Evolutionary conservation across 2,113 vertebrate species (phyloP).

Genomic region (Poicephalus meyeri): DNA sequence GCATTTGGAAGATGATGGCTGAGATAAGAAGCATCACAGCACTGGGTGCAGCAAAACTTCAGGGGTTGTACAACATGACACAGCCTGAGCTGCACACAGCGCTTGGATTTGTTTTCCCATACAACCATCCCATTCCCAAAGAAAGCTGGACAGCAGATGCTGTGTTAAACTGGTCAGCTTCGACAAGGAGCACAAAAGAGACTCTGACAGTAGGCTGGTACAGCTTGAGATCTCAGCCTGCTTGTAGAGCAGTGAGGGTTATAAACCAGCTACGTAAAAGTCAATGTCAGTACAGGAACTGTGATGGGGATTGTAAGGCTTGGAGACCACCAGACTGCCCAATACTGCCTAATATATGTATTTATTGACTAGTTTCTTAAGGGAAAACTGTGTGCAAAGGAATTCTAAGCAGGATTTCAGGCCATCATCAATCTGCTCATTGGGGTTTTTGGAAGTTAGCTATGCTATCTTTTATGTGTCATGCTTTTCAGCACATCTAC

Average conservation of each 20-base stretch:
- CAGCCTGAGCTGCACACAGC: background rate
- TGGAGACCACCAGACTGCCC: background rate
- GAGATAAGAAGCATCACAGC: background rate
- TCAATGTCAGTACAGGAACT: background rate
- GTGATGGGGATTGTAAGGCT: background rate
- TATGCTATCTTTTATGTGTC: background rate
- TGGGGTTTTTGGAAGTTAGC: background rate
- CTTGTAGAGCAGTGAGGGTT: background rate
- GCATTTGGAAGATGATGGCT: background rate
- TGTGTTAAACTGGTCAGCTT: background rate
- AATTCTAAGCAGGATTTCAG: background rate
- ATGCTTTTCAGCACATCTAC: background rate
- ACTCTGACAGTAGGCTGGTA: background rate
- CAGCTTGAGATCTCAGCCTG: background rate
- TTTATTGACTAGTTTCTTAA: background rate
- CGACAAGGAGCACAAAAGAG: background rate
- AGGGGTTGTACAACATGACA: background rate
- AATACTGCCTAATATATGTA: background rate
- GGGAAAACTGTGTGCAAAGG: background rate
- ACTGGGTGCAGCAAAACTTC: background rate
- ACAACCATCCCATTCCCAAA: background rate
- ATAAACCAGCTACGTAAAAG: background rate
- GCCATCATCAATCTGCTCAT: background rate
- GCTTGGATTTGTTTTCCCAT: background rate
- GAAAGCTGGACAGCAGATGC: background rate